A percentile compares a stretch with the other conserved stretches of the same genome.
Conservation (phyloP, 2,113 vertebrate species). For the Euleptes europaea region DNA sequence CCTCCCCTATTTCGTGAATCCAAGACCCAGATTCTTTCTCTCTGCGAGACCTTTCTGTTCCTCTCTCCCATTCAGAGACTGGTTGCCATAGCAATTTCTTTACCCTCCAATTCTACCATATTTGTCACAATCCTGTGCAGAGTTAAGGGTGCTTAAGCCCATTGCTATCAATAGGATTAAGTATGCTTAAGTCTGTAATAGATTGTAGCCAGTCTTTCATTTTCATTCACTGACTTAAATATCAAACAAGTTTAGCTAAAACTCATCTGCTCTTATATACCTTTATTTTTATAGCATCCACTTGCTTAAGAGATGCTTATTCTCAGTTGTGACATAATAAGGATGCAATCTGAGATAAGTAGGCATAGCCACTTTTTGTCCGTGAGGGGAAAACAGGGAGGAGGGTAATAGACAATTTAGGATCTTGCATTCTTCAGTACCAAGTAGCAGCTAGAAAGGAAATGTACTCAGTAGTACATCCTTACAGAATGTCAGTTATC, state of each 20-base stretch:
- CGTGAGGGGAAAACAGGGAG: background rate
- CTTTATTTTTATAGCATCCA: background rate
- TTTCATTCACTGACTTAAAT: conserved; percentile 40
- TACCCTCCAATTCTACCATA: background rate
- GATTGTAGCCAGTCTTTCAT: background rate
- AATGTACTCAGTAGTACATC: background rate
- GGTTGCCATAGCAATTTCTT: conserved; percentile 55
- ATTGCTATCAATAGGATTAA: background rate
- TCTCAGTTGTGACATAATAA: background rate
- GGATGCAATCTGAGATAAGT: fast-evolving
- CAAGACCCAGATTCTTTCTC: conserved; percentile 32
- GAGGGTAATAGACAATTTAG: background rate
- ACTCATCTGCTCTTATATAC: background rate
- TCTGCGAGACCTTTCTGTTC: conserved; percentile 31
- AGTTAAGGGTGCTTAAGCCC: background rate
- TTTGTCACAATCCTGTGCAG: background rate
- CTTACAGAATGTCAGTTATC: background rate
- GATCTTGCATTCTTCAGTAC: background rate
- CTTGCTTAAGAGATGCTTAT: fast-evolving
- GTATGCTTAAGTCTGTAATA: background rate
- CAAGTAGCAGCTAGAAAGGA: background rate
- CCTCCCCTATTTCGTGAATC: background rate
- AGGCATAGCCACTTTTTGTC: fast-evolving
- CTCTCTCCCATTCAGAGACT: conserved; percentile 26
- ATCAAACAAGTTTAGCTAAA: background rate